Percentiles rank a stretch among this genome's conserved stretches.
These are phyloP conservation scores for Notothenia coriiceps DNA, from an alignment of 2,113 vertebrate species.

Conservation along the genomic window DNA sequence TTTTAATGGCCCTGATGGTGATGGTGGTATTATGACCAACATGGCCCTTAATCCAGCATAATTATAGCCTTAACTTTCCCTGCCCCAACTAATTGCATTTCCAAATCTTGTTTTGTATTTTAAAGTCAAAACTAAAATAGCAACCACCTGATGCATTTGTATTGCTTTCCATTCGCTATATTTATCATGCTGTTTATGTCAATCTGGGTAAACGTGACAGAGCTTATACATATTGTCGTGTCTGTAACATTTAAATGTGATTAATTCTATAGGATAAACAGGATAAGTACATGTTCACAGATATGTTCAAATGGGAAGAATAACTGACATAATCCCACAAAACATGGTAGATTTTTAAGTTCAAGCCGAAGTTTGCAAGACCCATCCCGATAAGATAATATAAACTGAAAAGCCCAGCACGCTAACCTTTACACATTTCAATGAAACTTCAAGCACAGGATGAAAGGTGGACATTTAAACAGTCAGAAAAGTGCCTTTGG, in stretches of 20 bases:
- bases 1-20: slow-evolving; percentile 15
- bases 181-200: slow-evolving; percentile 19
- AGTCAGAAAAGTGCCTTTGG: slow-evolving; percentile 25
- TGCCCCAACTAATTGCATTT: slow-evolving; percentile 61
- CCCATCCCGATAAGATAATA: neutral
- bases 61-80: slow-evolving; percentile 66
- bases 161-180: slow-evolving; percentile 61
- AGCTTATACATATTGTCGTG: neutral
- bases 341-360: neutral
- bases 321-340: neutral
- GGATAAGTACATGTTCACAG: slow-evolving; percentile 8
- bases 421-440: slow-evolving; percentile 32
- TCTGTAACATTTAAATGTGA: neutral
- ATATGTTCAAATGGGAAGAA: neutral
- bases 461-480: slow-evolving; percentile 54
- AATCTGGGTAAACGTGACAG: neutral
- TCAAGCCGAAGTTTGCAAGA: neutral
- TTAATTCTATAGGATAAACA: slow-evolving; percentile 22
- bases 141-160: slow-evolving; percentile 58
- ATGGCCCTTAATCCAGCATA: slow-evolving; percentile 43
- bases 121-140: slow-evolving; percentile 63
- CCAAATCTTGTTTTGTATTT: slow-evolving; percentile 56
- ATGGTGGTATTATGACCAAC: slow-evolving; percentile 35
- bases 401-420: neutral
- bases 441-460: slow-evolving; percentile 53